Evolutionary conservation across 2,113 vertebrate genomes (phyloP).

Genomic region (Clarias batrachus): DNA sequence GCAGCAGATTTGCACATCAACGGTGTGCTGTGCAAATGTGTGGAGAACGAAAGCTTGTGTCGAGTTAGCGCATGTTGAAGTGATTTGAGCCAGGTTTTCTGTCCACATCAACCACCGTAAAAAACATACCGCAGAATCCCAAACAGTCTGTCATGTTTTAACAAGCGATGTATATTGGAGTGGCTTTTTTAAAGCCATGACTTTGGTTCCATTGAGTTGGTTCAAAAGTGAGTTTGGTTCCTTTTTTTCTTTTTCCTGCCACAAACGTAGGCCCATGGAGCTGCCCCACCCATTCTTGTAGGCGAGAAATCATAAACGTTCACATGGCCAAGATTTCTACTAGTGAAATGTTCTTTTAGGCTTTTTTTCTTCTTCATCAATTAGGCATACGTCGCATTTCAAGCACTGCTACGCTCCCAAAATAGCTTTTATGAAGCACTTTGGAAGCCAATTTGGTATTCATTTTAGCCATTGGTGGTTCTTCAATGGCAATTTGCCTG

Average conservation of each 20-base stretch:
- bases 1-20: conserved; percentile 14
- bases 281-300: conserved; percentile 32
- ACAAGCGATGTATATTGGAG: conserved; percentile 44
- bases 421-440: conserved; percentile 43
- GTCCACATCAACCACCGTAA: conserved; percentile 44
- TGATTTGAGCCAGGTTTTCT: conserved; percentile 41
- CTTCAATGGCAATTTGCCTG: conserved; percentile 40
- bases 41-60: conserved; percentile 35
- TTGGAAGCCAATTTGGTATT: conserved; percentile 35
- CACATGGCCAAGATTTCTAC: conserved; percentile 11
- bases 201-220: conserved; percentile 30
- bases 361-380: not conserved
- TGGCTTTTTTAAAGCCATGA: conserved; percentile 39
- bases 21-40: not conserved
- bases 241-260: not conserved
- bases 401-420: conserved; percentile 22
- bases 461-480: conserved; percentile 39
- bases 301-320: conserved; percentile 42
- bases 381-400: conserved; percentile 42
- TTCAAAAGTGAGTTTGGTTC: conserved; percentile 39
- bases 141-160: conserved; percentile 51
- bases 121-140: conserved; percentile 55
- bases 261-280: conserved; percentile 6
- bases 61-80: conserved; percentile 44
- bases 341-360: conserved; percentile 1